Evolutionary conservation across 2,888 invertebrate species (phyloP).

Genomic region (Seira sanloemensis): DNA sequence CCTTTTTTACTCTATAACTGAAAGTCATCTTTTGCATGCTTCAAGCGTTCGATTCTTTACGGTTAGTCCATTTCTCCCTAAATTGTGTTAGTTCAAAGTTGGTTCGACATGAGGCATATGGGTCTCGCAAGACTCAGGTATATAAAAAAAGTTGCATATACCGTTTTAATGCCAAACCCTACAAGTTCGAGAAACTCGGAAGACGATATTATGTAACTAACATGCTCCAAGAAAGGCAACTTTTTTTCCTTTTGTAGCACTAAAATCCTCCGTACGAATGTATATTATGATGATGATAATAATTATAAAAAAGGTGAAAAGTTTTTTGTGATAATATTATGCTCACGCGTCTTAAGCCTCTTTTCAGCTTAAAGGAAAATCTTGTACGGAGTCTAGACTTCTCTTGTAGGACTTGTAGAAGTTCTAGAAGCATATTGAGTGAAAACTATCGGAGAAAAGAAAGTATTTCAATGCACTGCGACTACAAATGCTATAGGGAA

Average conservation of each 20-base stretch:
- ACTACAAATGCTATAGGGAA: not conserved
- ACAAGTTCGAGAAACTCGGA: not conserved
- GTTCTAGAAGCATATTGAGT: constrained; percentile 40
- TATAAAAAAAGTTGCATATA: not conserved
- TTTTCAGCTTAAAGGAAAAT: not conserved
- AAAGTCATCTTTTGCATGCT: constrained; percentile 56
- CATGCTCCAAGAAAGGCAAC: not conserved
- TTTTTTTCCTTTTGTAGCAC: not conserved
- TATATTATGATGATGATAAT: not conserved
- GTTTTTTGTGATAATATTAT: not conserved
- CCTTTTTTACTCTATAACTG: not conserved
- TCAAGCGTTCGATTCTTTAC: constrained; percentile 61
- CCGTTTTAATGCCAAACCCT: not conserved
- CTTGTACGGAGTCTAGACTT: not conserved
- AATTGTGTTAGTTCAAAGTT: constrained; percentile 62
- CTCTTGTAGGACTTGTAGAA: not conserved
- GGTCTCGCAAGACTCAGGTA: constrained; percentile 42
- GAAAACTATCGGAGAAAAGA: constrained; percentile 22
- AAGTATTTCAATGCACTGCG: constrained; percentile 2
- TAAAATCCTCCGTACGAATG: not conserved
- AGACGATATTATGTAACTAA: not conserved
- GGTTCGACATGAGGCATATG: constrained; percentile 52
- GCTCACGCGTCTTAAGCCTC: not conserved
- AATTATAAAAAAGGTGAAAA: not conserved
- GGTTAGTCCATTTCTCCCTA: constrained; percentile 61